These are phyloP conservation scores for Alcedo quadribrachys DNA, from an alignment of 2,797 vertebrate species.

Conservation along the genomic window DNA sequence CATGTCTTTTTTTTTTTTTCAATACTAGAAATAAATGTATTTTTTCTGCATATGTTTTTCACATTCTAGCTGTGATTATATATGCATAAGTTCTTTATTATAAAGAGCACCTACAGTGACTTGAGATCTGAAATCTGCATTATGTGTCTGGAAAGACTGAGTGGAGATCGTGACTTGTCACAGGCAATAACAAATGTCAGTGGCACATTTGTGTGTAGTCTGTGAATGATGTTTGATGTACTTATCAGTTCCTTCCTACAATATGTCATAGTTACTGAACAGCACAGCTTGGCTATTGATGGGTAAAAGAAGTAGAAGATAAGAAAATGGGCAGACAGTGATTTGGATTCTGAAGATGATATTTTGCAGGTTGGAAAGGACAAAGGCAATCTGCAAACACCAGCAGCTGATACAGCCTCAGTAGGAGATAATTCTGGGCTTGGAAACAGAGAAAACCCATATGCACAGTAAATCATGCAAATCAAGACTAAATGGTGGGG, in stretches of 20 bases:
- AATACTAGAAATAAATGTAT: not conserved
- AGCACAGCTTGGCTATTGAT: slow-evolving; percentile 56
- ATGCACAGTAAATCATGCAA: slow-evolving; percentile 54
- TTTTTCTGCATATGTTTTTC: not conserved
- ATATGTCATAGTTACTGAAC: slow-evolving; percentile 41
- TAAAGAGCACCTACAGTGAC: slow-evolving; percentile 4
- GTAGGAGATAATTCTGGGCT: slow-evolving; percentile 58
- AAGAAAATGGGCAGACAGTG: slow-evolving; percentile 53
- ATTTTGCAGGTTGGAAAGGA: slow-evolving; percentile 68
- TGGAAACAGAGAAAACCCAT: slow-evolving; percentile 11
- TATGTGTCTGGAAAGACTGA: slow-evolving; percentile 21
- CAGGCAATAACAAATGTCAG: slow-evolving; percentile 53
- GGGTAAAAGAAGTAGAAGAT: slow-evolving; percentile 52
- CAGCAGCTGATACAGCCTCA: slow-evolving; percentile 49
- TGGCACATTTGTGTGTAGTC: slow-evolving; percentile 42
- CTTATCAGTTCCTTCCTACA: slow-evolving; percentile 66
- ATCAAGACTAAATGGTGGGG: slow-evolving; percentile 3
- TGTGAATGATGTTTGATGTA: slow-evolving; percentile 59
- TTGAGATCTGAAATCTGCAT: slow-evolving; percentile 37
- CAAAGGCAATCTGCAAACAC: slow-evolving; percentile 56
- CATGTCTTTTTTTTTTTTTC: not conserved
- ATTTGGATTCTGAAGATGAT: slow-evolving; percentile 67
- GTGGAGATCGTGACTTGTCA: slow-evolving; percentile 44
- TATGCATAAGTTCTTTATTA: not conserved
- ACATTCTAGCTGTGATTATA: not conserved